Percentiles rank a stretch among this genome's conserved stretches.
phyloP scores from a whole-genome alignment of 2,888 invertebrate species.

The Allygus modestus region DNA sequence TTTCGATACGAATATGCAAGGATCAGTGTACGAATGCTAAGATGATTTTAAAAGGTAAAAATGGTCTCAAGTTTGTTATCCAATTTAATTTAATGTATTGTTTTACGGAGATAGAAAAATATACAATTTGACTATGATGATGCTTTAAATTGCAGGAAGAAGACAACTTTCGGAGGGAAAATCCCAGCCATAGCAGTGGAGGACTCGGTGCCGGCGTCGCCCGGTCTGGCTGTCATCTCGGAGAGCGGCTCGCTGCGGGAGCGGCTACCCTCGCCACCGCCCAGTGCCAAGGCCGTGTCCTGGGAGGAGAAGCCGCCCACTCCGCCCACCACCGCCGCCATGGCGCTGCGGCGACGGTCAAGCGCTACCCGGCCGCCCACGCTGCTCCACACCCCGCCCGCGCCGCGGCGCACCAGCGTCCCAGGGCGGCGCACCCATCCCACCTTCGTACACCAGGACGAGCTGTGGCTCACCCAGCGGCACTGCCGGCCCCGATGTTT shows the following conservation, averaged over 20 bases:
- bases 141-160: constrained; percentile 67
- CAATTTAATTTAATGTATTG: too few relatives aligned
- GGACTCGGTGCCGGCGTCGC: constrained; percentile 52
- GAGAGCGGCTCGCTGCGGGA: constrained; percentile 54
- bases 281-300: constrained; percentile 66
- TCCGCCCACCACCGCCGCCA: constrained; percentile 32
- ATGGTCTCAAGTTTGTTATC: too few relatives aligned
- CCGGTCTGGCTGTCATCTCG: constrained; percentile 61
- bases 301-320: constrained; percentile 68
- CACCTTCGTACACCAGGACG: constrained; percentile 71
- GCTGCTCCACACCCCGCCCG: constrained; percentile 67
- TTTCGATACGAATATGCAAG: too few relatives aligned
- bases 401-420: constrained; percentile 70
- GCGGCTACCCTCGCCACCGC: constrained; percentile 58
- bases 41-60: too few relatives aligned
- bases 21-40: too few relatives aligned
- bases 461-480: constrained; percentile 71
- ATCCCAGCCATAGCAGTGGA: constrained; percentile 61
- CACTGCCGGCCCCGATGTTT: constrained; percentile 69
- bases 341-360: constrained; percentile 60
- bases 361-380: constrained; percentile 66
- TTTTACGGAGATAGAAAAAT: too few relatives aligned
- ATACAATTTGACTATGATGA: too few relatives aligned
- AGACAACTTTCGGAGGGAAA: constrained; percentile 67
- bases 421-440: constrained; percentile 71